These are phyloP conservation scores for Stenoptilia bipunctidactyla DNA, from an alignment of 2,888 invertebrate species.

Conservation along the genomic window DNA sequence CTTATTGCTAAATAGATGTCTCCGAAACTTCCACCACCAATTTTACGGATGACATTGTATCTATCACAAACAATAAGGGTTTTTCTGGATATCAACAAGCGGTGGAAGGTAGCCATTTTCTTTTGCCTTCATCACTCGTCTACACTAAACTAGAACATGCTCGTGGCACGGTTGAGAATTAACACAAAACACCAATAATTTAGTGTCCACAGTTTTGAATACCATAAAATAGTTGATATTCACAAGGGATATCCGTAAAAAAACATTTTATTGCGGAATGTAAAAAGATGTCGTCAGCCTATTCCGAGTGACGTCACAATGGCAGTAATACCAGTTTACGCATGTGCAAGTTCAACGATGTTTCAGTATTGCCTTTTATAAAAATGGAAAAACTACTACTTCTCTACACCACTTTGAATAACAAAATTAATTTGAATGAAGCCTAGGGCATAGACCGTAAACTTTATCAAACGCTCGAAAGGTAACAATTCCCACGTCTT, in stretches of 20 bases:
- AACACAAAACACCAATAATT: conserved; percentile 46
- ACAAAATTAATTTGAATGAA: no score
- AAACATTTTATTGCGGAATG: conserved; percentile 48
- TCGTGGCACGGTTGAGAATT: conserved; percentile 44
- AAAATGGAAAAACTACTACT: no score
- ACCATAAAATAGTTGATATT: conserved; percentile 39
- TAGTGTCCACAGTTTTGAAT: conserved; percentile 34
- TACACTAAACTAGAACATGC: conserved; percentile 47
- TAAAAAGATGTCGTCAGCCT: conserved; percentile 56
- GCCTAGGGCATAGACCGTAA: no score
- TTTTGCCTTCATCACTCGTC: conserved; percentile 59
- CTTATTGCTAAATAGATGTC: conserved; percentile 98
- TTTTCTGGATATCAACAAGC: conserved; percentile 56
- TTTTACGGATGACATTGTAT: conserved; percentile 95
- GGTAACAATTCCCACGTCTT: no score
- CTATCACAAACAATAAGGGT: conserved; percentile 81
- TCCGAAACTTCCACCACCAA: conserved; percentile 99
- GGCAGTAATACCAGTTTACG: conserved; percentile 40
- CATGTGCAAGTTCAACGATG: no score
- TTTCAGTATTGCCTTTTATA: no score
- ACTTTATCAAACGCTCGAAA: no score
- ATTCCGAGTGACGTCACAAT: conserved; percentile 57
- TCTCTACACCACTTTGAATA: no score
- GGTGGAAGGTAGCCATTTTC: conserved; percentile 64
- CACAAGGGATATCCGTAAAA: conserved; percentile 44